These are phyloP conservation scores for Drosophila rubida DNA, from an alignment of 2,888 invertebrate genomes.

Conservation along the genomic window DNA sequence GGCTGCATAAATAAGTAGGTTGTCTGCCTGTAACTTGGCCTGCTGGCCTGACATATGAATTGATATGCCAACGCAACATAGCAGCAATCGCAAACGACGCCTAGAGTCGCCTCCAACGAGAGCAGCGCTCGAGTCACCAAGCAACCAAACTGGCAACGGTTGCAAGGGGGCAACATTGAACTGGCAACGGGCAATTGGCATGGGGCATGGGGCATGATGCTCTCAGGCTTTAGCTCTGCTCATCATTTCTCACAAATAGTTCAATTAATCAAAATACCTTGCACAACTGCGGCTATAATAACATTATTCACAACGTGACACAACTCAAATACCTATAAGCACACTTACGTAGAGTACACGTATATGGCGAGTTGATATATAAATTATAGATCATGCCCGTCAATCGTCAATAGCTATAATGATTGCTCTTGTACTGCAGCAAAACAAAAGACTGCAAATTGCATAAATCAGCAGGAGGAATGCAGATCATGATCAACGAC, in stretches of 20 bases:
- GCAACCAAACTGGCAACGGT: slow-evolving; percentile 26
- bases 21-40: slow-evolving; percentile 51
- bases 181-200: slow-evolving; percentile 36
- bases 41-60: slow-evolving; percentile 72
- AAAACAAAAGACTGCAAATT: slow-evolving; percentile 55
- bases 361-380: slow-evolving; percentile 61
- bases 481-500: slow-evolving; percentile 55
- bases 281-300: slow-evolving; percentile 73
- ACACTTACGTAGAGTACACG: slow-evolving; percentile 2
- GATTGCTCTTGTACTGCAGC: slow-evolving; percentile 37
- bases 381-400: slow-evolving; percentile 72
- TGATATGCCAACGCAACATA: slow-evolving; percentile 74
- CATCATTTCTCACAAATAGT: slow-evolving; percentile 73
- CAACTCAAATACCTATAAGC: slow-evolving; percentile 3
- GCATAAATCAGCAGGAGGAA: slow-evolving; percentile 50
- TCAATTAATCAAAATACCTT: slow-evolving; percentile 73
- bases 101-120: too few species aligned
- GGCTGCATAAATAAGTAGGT: slow-evolving; percentile 73
- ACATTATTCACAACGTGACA: slow-evolving; percentile 57
- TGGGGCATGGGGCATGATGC: slow-evolving; percentile 36
- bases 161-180: slow-evolving; percentile 10
- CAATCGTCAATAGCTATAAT: slow-evolving; percentile 65
- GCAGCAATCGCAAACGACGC: too few species aligned
- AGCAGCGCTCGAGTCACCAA: too few species aligned
- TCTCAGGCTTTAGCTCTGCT: slow-evolving; percentile 54